A percentile compares a stretch with the other conserved stretches of the same genome.
These are phyloP conservation scores for Serrognathus titanus DNA, from an alignment of 2,888 invertebrate species.

Conservation along the genomic window DNA sequence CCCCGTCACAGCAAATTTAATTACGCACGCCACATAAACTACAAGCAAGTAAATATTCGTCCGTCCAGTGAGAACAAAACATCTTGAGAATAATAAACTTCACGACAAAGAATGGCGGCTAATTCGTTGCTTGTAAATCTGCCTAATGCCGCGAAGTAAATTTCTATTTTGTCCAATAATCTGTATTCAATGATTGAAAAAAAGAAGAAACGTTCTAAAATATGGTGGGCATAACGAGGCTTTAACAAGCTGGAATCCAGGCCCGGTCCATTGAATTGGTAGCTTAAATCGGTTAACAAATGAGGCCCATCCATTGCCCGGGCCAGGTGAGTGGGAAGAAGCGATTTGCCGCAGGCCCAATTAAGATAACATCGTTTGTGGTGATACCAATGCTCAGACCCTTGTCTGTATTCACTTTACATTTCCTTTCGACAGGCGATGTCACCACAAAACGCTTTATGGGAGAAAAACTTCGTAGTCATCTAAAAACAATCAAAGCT, in stretches of 20 bases:
- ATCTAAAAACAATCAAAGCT: background rate
- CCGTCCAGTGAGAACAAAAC: background rate
- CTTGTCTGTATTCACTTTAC: slow-evolving; percentile 11
- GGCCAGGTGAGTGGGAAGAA: slow-evolving; percentile 21
- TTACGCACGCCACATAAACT: too few species aligned
- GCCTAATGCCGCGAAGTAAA: slow-evolving; percentile 3
- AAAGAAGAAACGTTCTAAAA: background rate
- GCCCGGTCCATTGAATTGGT: slow-evolving; percentile 22
- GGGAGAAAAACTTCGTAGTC: background rate
- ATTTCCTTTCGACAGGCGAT: background rate
- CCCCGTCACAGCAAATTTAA: too few species aligned
- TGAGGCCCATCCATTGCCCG: slow-evolving; percentile 20
- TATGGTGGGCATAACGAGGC: slow-evolving; percentile 14
- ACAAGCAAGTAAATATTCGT: background rate
- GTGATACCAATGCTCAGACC: slow-evolving; percentile 18
- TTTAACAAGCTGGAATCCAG: slow-evolving; percentile 21
- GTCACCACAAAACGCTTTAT: too few species aligned
- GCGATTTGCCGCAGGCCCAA: slow-evolving; percentile 28
- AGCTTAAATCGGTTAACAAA: slow-evolving; percentile 28
- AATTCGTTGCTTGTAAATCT: background rate
- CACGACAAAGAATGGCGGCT: background rate
- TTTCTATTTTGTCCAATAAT: slow-evolving; percentile 3
- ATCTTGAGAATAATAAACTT: background rate
- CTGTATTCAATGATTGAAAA: slow-evolving; percentile 9
- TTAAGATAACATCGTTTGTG: slow-evolving; percentile 29